phyloP scores from a whole-genome alignment of 2,797 vertebrate species.

The Sebastes matsubarae region DNA sequence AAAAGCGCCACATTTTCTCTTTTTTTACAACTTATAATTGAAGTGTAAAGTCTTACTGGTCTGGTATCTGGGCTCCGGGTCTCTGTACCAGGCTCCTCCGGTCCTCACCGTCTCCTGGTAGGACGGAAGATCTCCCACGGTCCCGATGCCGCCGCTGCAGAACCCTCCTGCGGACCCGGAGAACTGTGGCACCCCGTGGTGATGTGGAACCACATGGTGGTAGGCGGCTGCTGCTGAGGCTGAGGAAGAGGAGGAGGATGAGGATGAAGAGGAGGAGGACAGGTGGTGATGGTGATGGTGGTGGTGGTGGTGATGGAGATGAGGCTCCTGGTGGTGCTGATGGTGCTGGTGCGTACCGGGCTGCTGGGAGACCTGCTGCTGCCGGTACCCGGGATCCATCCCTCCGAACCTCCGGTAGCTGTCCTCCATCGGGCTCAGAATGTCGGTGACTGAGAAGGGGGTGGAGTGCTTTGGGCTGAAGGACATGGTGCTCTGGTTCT shows the following conservation, averaged over 20 bases:
- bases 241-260: slow-evolving; percentile 72
- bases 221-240: slow-evolving; percentile 60
- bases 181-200: slow-evolving; percentile 88
- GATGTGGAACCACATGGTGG: slow-evolving; percentile 66
- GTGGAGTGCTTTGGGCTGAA: slow-evolving; percentile 96
- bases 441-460: slow-evolving; percentile 94
- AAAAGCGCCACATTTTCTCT: background rate
- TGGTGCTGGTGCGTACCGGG: slow-evolving; percentile 80
- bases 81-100: slow-evolving; percentile 90
- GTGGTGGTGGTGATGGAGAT: slow-evolving; percentile 56
- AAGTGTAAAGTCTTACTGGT: slow-evolving; percentile 84
- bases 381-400: slow-evolving; percentile 82
- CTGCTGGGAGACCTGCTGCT: slow-evolving; percentile 77
- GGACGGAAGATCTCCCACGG: slow-evolving; percentile 88
- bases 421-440: slow-evolving; percentile 95
- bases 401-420: slow-evolving; percentile 91
- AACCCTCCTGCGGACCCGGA: slow-evolving; percentile 89
- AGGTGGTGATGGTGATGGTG: slow-evolving; percentile 67
- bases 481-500: slow-evolving; percentile 86
- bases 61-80: slow-evolving; percentile 90
- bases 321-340: slow-evolving; percentile 44
- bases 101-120: slow-evolving; percentile 89
- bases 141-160: slow-evolving; percentile 89
- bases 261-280: slow-evolving; percentile 51
- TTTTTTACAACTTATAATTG: background rate